Conservation (phyloP, 2,888 invertebrate genomes). For the Metalampra italica region DNA sequence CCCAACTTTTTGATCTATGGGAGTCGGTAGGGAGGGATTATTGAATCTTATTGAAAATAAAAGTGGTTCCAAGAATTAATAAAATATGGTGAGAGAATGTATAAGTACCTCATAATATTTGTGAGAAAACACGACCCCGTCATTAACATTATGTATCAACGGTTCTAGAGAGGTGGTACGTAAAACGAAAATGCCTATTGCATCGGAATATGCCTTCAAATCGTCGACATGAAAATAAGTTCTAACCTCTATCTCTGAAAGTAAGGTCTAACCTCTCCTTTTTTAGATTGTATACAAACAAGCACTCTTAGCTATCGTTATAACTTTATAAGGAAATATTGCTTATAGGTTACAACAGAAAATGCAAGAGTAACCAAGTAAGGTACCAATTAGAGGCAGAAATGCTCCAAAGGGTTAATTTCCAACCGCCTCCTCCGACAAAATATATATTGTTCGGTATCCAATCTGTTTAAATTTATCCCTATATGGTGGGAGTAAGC, state of each 20-base stretch:
- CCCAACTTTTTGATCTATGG: constrained; percentile 23
- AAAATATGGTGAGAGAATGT: constrained; percentile 12
- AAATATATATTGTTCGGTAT: constrained; percentile 59
- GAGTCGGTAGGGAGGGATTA: constrained; percentile 12
- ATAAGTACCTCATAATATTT: neutral
- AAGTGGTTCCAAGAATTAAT: constrained; percentile 10
- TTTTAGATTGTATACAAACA: too few species aligned
- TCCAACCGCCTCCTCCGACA: constrained; percentile 41
- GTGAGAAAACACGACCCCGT: neutral
- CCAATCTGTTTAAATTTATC: constrained; percentile 72
- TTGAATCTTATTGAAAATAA: constrained; percentile 8
- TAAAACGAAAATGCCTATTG: too few species aligned
- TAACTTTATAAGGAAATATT: too few species aligned
- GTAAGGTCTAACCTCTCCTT: too few species aligned
- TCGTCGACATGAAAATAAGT: too few species aligned
- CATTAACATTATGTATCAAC: too few species aligned
- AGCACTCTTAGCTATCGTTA: too few species aligned
- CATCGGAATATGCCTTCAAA: too few species aligned
- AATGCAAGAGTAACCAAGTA: constrained; percentile 40
- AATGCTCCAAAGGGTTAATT: constrained; percentile 39
- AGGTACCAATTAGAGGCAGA: constrained; percentile 61
- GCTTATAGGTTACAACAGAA: neutral
- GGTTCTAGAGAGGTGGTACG: too few species aligned
- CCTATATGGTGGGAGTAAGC: constrained; percentile 53
- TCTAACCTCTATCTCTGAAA: too few species aligned